A percentile compares a stretch with the other conserved stretches of the same genome.
These are phyloP conservation scores for Drosophila parvula DNA, from an alignment of 1,140 invertebrate genomes.

Conservation along the genomic window DNA sequence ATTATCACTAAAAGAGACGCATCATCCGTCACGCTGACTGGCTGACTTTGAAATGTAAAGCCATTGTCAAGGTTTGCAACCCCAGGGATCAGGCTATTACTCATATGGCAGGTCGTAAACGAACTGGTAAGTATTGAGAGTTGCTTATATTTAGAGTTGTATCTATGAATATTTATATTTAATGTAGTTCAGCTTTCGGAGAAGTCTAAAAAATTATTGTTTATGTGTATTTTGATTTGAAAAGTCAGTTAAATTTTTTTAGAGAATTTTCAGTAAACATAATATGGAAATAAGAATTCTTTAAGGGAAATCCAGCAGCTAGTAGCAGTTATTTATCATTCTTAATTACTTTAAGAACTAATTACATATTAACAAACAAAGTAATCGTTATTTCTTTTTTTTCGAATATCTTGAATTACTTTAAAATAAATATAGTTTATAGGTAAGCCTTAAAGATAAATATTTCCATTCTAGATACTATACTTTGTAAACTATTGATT, in stretches of 20 bases:
- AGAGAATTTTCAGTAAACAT: neutral
- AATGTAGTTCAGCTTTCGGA: neutral
- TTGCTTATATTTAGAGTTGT: neutral
- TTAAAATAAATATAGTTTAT: neutral
- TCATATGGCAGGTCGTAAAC: slow-evolving; percentile 8
- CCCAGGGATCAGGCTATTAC: slow-evolving; percentile 22
- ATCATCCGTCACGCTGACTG: slow-evolving; percentile 44
- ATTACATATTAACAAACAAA: neutral
- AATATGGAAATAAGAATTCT: too few species aligned
- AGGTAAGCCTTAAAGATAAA: too few species aligned
- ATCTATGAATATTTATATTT: neutral
- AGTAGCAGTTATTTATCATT: neutral
- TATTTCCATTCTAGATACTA: too few species aligned
- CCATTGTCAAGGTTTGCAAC: slow-evolving; percentile 38
- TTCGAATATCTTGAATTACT: neutral
- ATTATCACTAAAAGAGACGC: slow-evolving; percentile 44
- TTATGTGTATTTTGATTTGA: neutral
- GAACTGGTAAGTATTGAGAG: neutral
- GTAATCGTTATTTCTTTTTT: neutral
- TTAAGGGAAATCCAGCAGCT: neutral
- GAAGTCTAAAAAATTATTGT: neutral
- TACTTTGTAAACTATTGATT: too few species aligned
- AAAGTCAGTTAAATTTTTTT: too few species aligned
- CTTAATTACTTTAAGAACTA: neutral
- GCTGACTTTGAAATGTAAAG: slow-evolving; percentile 6